Evolutionary conservation across 2,888 invertebrate genomes (phyloP).

Genomic region (Rutpela maculata): DNA sequence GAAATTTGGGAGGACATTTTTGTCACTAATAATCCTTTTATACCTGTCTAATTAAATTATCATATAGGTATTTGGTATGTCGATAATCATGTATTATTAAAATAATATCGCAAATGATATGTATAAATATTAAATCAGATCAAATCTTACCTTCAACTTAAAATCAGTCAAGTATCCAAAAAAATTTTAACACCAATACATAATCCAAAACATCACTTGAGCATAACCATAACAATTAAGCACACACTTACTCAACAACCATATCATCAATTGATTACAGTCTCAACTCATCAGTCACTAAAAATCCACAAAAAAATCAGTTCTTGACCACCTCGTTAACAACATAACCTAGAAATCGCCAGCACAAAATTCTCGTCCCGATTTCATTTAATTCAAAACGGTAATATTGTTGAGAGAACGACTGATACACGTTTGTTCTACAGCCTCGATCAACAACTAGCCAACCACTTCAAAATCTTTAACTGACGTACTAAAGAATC

Average conservation of each 20-base stretch:
- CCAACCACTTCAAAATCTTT: conserved; percentile 31
- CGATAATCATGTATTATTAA: not conserved
- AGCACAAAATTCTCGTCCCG: conserved; percentile 30
- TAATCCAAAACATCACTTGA: conserved; percentile 17
- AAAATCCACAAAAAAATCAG: conserved; percentile 19
- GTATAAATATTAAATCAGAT: not conserved
- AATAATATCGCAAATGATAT: not conserved
- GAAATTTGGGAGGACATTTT: no score
- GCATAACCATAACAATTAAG: not conserved
- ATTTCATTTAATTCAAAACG: conserved; percentile 30
- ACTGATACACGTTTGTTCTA: conserved; percentile 20
- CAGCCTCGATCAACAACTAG: conserved; percentile 25
- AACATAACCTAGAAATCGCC: conserved; percentile 37
- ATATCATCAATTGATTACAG: not conserved
- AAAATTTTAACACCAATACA: not conserved
- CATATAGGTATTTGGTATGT: no score
- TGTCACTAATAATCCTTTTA: no score
- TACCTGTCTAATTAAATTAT: no score
- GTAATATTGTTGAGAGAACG: conserved; percentile 20
- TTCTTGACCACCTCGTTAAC: conserved; percentile 27
- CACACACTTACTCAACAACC: conserved; percentile 18
- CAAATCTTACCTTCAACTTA: not conserved
- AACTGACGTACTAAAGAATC: conserved; percentile 27
- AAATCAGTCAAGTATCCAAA: conserved; percentile 16
- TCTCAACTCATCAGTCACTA: conserved; percentile 8